Conservation (phyloP, 2,888 invertebrate species). For the Drosophila anceps region DNA sequence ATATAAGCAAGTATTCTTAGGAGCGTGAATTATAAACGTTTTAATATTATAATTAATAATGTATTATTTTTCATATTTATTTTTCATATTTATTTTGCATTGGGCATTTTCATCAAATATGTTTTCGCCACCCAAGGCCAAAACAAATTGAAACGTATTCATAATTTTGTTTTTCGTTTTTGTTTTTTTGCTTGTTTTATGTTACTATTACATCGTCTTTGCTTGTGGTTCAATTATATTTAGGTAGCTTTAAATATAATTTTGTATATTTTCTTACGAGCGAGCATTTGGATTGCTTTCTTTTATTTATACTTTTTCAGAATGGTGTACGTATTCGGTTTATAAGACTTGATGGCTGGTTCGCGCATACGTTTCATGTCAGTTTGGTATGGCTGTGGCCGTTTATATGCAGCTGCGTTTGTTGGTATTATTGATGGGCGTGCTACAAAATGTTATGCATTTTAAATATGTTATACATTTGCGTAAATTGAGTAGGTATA, state of each 20-base stretch:
- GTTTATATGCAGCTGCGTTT: slow-evolving; percentile 80
- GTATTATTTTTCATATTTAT: slow-evolving; percentile 38
- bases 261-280: slow-evolving; percentile 21
- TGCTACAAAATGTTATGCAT: slow-evolving; percentile 79
- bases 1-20: slow-evolving; percentile 35
- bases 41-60: slow-evolving; percentile 35
- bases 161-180: slow-evolving; percentile 18
- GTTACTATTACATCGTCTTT: slow-evolving; percentile 51
- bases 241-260: slow-evolving; percentile 8
- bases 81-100: slow-evolving; percentile 38
- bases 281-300: slow-evolving; percentile 7
- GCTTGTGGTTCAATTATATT: slow-evolving; percentile 33
- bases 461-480: slow-evolving; percentile 49
- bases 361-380: slow-evolving; percentile 83
- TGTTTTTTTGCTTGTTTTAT: too few species aligned
- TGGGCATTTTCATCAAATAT: slow-evolving; percentile 24
- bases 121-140: slow-evolving; percentile 24
- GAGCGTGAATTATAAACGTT: slow-evolving; percentile 19
- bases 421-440: slow-evolving; percentile 79
- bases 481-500: slow-evolving; percentile 25
- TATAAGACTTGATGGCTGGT: slow-evolving; percentile 79
- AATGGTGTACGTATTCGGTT: slow-evolving; percentile 78
- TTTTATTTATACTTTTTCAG: slow-evolving; percentile 80
- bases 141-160: slow-evolving; percentile 40
- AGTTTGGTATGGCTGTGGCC: slow-evolving; percentile 77